Conservation (phyloP, 2,797 vertebrate genomes). For the Mormyrops attenuatus region DNA sequence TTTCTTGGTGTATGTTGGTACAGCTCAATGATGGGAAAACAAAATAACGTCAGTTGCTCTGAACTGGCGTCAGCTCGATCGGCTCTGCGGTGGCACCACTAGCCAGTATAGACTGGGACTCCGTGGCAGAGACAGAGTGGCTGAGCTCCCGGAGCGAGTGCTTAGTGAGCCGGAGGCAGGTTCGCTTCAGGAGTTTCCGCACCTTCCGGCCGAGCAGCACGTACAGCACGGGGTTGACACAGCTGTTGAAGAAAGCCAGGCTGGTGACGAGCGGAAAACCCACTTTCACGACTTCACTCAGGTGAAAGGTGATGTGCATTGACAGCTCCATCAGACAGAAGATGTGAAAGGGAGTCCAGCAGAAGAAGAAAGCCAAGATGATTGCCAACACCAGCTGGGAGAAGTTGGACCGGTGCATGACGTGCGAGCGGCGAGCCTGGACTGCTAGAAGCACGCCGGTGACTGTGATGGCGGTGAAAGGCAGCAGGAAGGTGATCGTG, state of each 20-base stretch:
- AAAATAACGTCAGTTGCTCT: neutral
- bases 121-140: conserved; percentile 74
- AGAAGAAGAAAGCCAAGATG: conserved; percentile 83
- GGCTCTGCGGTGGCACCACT: conserved; percentile 44
- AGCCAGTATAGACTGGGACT: conserved; percentile 51
- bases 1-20: neutral
- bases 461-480: conserved; percentile 76
- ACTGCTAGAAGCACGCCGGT: conserved; percentile 74
- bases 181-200: conserved; percentile 65
- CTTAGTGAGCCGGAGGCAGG: conserved; percentile 78
- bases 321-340: conserved; percentile 86
- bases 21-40: neutral
- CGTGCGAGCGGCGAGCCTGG: conserved; percentile 61
- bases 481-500: conserved; percentile 78
- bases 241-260: conserved; percentile 91
- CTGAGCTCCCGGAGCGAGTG: conserved; percentile 79
- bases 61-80: conserved; percentile 36
- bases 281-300: conserved; percentile 62
- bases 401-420: conserved; percentile 70
- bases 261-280: conserved; percentile 85
- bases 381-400: conserved; percentile 79
- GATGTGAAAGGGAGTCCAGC: conserved; percentile 86
- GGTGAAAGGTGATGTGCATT: conserved; percentile 60
- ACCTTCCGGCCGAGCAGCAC: conserved; percentile 82
- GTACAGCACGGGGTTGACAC: conserved; percentile 90